These are phyloP conservation scores for Elephantulus edwardii DNA, from an alignment of 2,113 vertebrate species.

Conservation along the genomic window DNA sequence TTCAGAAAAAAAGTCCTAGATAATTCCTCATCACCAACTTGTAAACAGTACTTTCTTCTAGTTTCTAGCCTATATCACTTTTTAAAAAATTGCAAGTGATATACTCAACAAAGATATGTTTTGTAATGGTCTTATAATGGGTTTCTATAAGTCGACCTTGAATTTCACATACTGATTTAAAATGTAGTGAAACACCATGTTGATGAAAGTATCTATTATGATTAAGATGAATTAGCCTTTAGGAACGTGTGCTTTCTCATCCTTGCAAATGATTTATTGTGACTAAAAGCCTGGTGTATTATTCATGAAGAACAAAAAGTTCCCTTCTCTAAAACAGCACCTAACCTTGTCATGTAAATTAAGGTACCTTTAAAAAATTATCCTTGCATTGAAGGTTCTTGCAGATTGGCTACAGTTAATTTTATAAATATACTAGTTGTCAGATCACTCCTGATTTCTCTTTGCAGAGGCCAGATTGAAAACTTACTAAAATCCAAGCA, in stretches of 20 bases:
- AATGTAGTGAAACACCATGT: conserved; percentile 21
- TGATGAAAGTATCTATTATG: conserved; percentile 28
- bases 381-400: neutral
- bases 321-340: neutral
- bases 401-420: neutral
- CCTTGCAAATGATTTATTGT: neutral
- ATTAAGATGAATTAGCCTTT: conserved; percentile 1
- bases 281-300: conserved; percentile 29
- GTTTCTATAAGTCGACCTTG: conserved; percentile 39
- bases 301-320: conserved; percentile 17
- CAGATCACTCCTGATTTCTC: neutral
- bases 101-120: conserved; percentile 18
- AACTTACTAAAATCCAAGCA: no score
- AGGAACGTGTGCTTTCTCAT: neutral
- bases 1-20: conserved; percentile 43
- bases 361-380: neutral
- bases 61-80: conserved; percentile 21
- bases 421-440: neutral
- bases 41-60: conserved; percentile 15
- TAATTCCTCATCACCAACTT: neutral
- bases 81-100: neutral
- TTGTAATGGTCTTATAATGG: neutral
- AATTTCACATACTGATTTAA: conserved; percentile 44
- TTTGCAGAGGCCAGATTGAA: neutral
- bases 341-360: conserved; percentile 22